These are phyloP conservation scores for Babyrousa celebensis DNA, from an alignment of 2,797 vertebrate species.

Conservation along the genomic window DNA sequence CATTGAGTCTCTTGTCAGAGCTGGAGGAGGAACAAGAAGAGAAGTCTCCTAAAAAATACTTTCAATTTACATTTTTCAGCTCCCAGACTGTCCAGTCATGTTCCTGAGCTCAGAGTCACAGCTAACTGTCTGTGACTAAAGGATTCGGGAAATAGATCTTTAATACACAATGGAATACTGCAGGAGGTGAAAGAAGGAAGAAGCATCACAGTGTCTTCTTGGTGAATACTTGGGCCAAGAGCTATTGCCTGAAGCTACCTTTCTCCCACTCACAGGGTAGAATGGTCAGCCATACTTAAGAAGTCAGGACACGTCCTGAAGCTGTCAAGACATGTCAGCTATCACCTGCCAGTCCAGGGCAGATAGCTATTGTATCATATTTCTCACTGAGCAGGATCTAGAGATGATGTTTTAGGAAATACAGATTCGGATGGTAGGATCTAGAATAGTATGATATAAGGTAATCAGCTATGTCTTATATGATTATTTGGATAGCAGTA, in stretches of 20 bases:
- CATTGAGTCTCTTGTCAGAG: not conserved
- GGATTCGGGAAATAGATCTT: too few species aligned
- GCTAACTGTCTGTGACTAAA: not conserved
- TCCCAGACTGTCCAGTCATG: not conserved
- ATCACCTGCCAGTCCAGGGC: not conserved
- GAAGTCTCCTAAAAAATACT: not conserved
- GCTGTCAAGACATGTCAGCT: too few species aligned
- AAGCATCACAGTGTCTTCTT: not conserved
- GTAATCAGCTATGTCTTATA: not conserved
- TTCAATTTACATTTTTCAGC: not conserved
- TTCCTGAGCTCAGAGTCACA: not conserved
- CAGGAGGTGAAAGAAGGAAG: not conserved
- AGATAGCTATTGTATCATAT: not conserved
- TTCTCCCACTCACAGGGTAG: not conserved
- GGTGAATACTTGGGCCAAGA: not conserved
- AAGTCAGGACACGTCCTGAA: too few species aligned
- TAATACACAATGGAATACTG: too few species aligned
- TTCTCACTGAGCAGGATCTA: not conserved
- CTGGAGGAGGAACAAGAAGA: not conserved
- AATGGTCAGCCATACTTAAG: not conserved
- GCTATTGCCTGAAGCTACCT: not conserved
- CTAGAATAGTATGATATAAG: not conserved
- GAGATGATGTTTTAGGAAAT: not conserved
- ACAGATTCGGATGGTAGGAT: not conserved
- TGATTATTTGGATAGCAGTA: not conserved